These are phyloP conservation scores for Griposia aprilina DNA, from an alignment of 2,888 invertebrate species.

Conservation along the genomic window DNA sequence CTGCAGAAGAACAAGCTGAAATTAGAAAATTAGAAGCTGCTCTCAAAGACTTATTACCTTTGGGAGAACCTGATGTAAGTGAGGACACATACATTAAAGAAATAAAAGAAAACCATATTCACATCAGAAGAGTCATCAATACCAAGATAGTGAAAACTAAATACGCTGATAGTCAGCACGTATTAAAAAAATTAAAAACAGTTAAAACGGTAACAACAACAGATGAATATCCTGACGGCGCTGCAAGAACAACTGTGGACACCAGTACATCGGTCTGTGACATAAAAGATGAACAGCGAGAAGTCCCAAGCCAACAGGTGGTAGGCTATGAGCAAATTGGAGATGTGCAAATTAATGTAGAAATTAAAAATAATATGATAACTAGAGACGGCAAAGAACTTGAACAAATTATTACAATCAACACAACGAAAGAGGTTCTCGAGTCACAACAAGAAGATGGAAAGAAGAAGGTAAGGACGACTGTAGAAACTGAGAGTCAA, in stretches of 20 bases:
- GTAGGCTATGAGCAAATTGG: constrained; percentile 66
- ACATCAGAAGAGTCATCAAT: constrained; percentile 68
- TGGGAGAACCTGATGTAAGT: constrained; percentile 68
- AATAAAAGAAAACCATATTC: constrained; percentile 65
- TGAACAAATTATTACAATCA: constrained; percentile 82
- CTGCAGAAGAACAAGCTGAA: constrained; percentile 48
- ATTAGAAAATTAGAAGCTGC: constrained; percentile 57
- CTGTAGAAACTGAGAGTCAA: constrained; percentile 82
- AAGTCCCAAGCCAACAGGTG: constrained; percentile 69
- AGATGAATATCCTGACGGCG: constrained; percentile 81
- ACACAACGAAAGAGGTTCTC: constrained; percentile 84
- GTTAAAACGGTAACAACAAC: constrained; percentile 77
- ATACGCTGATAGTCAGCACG: constrained; percentile 68
- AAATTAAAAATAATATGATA: constrained; percentile 77
- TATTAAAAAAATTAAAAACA: constrained; percentile 76
- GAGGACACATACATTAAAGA: constrained; percentile 68
- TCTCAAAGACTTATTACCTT: constrained; percentile 63
- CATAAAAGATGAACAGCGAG: constrained; percentile 65
- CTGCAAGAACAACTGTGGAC: constrained; percentile 78
- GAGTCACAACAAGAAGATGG: constrained; percentile 72
- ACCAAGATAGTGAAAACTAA: constrained; percentile 72
- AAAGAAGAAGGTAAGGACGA: constrained; percentile 83
- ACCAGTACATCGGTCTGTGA: constrained; percentile 82
- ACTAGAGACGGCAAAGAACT: constrained; percentile 78
- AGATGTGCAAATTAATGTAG: constrained; percentile 71